Evolutionary conservation across 30 jellyfish, hydroid and myxozoan genomes (phyloP), one percentile per base, ranked within the genome.

Genomic region (Catostylus mosaicus): DNA sequence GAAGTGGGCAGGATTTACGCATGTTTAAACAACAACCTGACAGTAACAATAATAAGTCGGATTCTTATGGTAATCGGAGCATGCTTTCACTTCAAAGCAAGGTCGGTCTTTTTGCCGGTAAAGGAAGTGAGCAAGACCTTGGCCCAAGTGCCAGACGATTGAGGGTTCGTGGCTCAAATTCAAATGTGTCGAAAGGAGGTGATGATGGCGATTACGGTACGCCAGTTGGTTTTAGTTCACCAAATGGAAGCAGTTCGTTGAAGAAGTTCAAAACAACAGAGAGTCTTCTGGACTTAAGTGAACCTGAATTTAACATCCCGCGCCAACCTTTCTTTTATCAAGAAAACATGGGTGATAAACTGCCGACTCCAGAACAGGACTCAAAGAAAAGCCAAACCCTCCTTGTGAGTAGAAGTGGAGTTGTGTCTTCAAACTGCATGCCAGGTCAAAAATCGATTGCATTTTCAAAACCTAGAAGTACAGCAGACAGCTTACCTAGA

Each of bases 91-190:
- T 80, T 63, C 56, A 66, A 26, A 50, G 85, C 7, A 88, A 72
- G 38, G 88, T 88, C 1, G 97, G 97, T 56, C 72, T 88, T 4
- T 88, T 88, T 51, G 90, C 93, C 29, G 91, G 93, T 27, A 88
- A 76, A 61, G 97, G 88, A 4, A 72, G 88, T 37, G 86, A 64
- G 56, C 37, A 63, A 3, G 89, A 67, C 43, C 76, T 61, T 18
- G 97, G 97, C 38, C 83, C 97, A n/a, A 88, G 97, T 73, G 90
- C 88, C 20, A 45, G 97, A 59, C 67, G 93, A 22, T 87, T 88
- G 37, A 62, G 97, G 14, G 86, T 36, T 23, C 81, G 97, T 6
- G 90, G 91, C 8, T 78, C 97, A 10, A 86, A 47, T 47, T 36
- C 86, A 0, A 86, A 76, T 45, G 78, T 86, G 18, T 14, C 96